Conservation (phyloP, 2,888 invertebrate genomes). For the Caenorhabditis zanzibari region DNA sequence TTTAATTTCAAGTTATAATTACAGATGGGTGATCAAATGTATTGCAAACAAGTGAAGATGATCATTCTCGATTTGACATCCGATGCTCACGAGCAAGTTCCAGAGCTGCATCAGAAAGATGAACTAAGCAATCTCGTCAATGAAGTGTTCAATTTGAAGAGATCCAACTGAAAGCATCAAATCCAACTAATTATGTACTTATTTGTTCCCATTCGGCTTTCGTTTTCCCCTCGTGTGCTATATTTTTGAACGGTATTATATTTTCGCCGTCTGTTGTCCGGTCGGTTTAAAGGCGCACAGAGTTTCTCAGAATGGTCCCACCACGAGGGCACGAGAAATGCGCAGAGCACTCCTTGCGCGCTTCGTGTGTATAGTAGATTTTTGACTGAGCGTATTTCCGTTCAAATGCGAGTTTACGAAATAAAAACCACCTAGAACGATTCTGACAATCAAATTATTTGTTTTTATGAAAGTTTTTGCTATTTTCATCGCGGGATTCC, state of each 20-base stretch:
- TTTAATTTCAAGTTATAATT: background rate
- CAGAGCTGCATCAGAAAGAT: slow-evolving; percentile 35
- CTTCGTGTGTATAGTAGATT: too few species aligned
- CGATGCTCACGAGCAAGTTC: slow-evolving; percentile 50
- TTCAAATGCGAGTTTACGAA: too few species aligned
- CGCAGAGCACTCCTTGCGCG: too few species aligned
- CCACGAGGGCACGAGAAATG: too few species aligned
- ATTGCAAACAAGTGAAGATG: slow-evolving; percentile 53
- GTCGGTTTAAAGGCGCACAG: too few species aligned
- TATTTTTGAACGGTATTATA: slow-evolving; percentile 49
- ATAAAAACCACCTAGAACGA: too few species aligned
- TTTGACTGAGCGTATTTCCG: too few species aligned
- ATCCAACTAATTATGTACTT: slow-evolving; percentile 20
- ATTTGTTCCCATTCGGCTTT: slow-evolving; percentile 1
- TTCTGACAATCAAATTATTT: too few species aligned
- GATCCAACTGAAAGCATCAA: background rate
- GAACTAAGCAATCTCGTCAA: slow-evolving; percentile 51
- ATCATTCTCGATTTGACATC: slow-evolving; percentile 58
- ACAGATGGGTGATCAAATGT: slow-evolving; percentile 58
- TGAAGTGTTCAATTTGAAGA: slow-evolving; percentile 48
- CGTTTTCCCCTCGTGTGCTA: slow-evolving; percentile 42
- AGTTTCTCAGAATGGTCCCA: too few species aligned
- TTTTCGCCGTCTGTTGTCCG: too few species aligned
- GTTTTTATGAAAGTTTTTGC: too few species aligned
- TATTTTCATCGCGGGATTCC: too few species aligned